Conservation (phyloP, 2,113 vertebrate genomes). For the Lontra canadensis region DNA sequence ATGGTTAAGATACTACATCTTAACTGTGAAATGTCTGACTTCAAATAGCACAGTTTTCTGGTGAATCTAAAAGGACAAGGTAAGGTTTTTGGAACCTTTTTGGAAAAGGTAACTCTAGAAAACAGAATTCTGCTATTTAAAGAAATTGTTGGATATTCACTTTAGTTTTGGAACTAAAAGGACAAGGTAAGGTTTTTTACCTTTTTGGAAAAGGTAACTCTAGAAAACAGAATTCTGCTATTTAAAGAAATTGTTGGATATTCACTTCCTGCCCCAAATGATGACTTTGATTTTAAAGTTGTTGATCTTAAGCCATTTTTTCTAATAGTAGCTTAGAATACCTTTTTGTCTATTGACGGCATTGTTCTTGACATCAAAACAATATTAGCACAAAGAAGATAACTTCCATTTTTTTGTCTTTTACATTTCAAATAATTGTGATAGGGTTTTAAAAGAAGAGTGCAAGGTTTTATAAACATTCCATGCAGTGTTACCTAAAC, state of each 20-base stretch:
- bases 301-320: constrained; percentile 13
- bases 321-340: neutral
- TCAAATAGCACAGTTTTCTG: neutral
- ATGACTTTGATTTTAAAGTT: constrained; percentile 10
- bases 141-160: too few relatives aligned
- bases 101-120: too few relatives aligned
- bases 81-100: too few relatives aligned
- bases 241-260: too few relatives aligned
- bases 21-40: neutral
- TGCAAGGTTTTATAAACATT: neutral
- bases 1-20: neutral
- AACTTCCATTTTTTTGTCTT: neutral
- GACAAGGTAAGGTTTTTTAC: too few relatives aligned
- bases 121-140: too few relatives aligned
- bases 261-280: neutral
- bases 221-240: too few relatives aligned
- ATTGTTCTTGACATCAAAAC: constrained; percentile 31
- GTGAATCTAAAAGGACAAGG: neutral
- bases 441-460: neutral
- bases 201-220: neutral
- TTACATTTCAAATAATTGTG: constrained; percentile 20
- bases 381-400: neutral
- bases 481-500: neutral
- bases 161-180: too few relatives aligned
- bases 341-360: neutral